Percentiles rank a stretch among this genome's conserved stretches.
phyloP scores from a whole-genome alignment of 1,140 invertebrate species.

The Diabrotica undecimpunctata region DNA sequence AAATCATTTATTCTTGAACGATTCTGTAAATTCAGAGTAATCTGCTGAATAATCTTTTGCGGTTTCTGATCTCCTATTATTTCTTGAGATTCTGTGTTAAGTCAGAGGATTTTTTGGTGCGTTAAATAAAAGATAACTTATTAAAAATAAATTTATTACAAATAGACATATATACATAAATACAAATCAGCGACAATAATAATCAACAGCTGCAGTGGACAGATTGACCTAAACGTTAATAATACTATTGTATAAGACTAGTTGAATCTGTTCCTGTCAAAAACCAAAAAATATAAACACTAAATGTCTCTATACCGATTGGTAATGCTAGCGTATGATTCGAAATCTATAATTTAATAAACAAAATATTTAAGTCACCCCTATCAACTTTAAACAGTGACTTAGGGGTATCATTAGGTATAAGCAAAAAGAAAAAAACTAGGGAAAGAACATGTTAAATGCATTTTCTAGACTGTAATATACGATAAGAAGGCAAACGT shows the following conservation, averaged over 20 bases:
- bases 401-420: neutral
- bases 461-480: no score
- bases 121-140: neutral
- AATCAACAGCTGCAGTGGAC: constrained; percentile 8
- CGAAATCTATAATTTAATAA: neutral
- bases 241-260: constrained; percentile 26
- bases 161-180: constrained; percentile 26
- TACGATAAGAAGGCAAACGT: no score
- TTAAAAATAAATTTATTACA: constrained; percentile 27
- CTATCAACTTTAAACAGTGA: neutral
- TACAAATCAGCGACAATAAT: constrained; percentile 12
- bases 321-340: neutral
- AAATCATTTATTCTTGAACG: no score
- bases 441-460: no score
- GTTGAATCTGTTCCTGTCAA: constrained; percentile 2
- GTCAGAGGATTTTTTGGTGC: no score
- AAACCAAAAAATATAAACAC: neutral
- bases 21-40: no score
- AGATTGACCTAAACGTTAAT: constrained; percentile 13
- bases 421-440: neutral
- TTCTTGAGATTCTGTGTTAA: no score
- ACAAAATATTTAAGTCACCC: constrained; percentile 9
- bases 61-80: no score
- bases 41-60: no score
- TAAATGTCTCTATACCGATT: neutral